Evolutionary conservation across 2,113 vertebrate genomes (phyloP).

Genomic region (Chloroceryle aenea): DNA sequence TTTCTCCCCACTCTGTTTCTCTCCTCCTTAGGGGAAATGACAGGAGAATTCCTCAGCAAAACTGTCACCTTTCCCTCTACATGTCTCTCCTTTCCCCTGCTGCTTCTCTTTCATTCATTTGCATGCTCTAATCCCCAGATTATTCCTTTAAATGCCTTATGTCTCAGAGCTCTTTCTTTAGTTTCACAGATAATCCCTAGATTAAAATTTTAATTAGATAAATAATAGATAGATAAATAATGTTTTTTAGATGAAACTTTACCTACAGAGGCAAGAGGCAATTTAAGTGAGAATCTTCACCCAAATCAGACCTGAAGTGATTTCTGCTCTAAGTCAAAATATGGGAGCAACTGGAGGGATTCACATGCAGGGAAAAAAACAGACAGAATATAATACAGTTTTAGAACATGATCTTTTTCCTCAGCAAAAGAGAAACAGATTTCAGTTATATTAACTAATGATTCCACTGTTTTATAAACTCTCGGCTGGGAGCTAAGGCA

Average conservation of each 20-base stretch:
- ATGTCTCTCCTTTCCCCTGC: background rate
- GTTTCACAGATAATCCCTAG: background rate
- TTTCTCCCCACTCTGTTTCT: conserved; percentile 48
- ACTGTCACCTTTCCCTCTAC: conserved; percentile 3
- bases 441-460: background rate
- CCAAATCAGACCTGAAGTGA: background rate
- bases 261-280: background rate
- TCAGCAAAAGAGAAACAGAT: background rate
- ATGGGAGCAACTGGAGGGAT: background rate
- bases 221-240: background rate
- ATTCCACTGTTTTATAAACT: conserved; percentile 19
- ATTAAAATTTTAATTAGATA: background rate
- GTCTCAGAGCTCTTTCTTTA: background rate
- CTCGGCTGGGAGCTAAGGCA: conserved; percentile 38
- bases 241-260: background rate
- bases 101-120: conserved; percentile 11
- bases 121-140: background rate
- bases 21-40: conserved; percentile 32
- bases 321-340: background rate
- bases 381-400: background rate
- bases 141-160: background rate
- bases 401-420: background rate
- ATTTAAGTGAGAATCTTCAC: background rate
- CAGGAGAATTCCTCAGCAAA: conserved; percentile 55
- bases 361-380: background rate